Percentiles rank a stretch among this genome's conserved stretches.
These are phyloP conservation scores for Setipinna tenuifilis DNA, from an alignment of 2,797 vertebrate genomes.

Conservation along the genomic window DNA sequence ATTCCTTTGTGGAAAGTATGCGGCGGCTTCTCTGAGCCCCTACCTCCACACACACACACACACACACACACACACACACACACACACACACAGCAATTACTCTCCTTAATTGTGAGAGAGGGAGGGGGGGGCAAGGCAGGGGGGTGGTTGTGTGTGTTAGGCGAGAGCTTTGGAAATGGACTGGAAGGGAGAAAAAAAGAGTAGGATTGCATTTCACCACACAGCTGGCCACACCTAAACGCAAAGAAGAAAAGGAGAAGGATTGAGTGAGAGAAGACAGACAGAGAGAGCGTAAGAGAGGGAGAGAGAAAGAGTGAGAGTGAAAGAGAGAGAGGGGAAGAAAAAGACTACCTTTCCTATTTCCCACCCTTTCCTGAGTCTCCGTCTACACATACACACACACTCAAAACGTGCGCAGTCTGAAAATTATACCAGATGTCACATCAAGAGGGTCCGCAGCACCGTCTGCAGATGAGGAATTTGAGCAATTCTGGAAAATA, in stretches of 20 bases:
- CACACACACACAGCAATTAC: background rate
- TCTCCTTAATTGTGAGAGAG: constrained; percentile 24
- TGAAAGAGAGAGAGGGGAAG: constrained; percentile 41
- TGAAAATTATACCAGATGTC: constrained; percentile 75
- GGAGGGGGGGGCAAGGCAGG: background rate
- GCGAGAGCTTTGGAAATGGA: constrained; percentile 49
- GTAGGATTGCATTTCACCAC: constrained; percentile 63
- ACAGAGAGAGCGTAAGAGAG: constrained; percentile 32
- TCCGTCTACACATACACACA: constrained; percentile 45
- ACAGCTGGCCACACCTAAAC: constrained; percentile 57
- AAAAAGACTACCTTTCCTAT: constrained; percentile 65
- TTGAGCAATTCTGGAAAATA: constrained; percentile 77
- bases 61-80: background rate
- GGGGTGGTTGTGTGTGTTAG: background rate
- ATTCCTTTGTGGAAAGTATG: constrained; percentile 25
- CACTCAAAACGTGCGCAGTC: constrained; percentile 57
- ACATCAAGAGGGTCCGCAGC: constrained; percentile 66
- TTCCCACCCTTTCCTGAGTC: too few relatives aligned
- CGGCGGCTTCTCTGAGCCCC: background rate
- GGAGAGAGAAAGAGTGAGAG: constrained; percentile 34
- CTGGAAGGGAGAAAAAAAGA: constrained; percentile 45
- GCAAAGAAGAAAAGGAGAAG: constrained; percentile 28
- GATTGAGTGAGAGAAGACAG: constrained; percentile 39
- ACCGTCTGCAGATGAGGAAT: constrained; percentile 69
- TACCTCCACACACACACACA: background rate